Evolutionary conservation across 92 coral and sea anemone species (phyloP).

Genomic region (Metridium senile): DNA sequence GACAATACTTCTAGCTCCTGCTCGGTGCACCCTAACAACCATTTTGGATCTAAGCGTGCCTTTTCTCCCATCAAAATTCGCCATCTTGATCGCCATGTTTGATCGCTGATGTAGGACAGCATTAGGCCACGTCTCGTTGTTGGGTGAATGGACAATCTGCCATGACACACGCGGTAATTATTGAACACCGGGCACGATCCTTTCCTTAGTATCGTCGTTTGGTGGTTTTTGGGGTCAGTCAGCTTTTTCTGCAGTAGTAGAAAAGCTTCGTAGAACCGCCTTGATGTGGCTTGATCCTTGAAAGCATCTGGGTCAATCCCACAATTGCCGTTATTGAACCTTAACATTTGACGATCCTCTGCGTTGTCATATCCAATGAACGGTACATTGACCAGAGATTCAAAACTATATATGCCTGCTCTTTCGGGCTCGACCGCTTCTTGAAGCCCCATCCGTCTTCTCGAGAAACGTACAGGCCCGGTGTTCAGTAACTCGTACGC

Average conservation of each 20-base stretch:
- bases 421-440: conserved; percentile 22
- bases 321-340: conserved; percentile 20
- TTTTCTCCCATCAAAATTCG: conserved; percentile 45
- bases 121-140: background rate
- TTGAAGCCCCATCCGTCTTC: conserved; percentile 25
- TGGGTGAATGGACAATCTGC: conserved; percentile 2
- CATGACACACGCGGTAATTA: conserved; percentile 16
- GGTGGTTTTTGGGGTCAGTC: conserved; percentile 28
- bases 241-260: conserved; percentile 32
- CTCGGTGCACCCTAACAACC: conserved; percentile 55
- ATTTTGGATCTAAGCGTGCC: conserved; percentile 50
- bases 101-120: background rate
- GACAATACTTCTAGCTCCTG: conserved; percentile 35
- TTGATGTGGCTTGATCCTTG: conserved; percentile 33
- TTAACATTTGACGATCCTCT: conserved; percentile 23
- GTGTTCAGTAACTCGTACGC: conserved; percentile 34
- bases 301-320: conserved; percentile 23
- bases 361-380: conserved; percentile 24
- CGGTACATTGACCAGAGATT: background rate
- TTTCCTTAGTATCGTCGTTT: background rate
- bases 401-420: conserved; percentile 6
- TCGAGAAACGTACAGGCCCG: conserved; percentile 30
- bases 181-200: conserved; percentile 17
- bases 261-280: conserved; percentile 39
- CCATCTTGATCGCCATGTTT: conserved; percentile 36